phyloP scores from a whole-genome alignment of 2,113 vertebrate species.

The Silurus glanis region DNA sequence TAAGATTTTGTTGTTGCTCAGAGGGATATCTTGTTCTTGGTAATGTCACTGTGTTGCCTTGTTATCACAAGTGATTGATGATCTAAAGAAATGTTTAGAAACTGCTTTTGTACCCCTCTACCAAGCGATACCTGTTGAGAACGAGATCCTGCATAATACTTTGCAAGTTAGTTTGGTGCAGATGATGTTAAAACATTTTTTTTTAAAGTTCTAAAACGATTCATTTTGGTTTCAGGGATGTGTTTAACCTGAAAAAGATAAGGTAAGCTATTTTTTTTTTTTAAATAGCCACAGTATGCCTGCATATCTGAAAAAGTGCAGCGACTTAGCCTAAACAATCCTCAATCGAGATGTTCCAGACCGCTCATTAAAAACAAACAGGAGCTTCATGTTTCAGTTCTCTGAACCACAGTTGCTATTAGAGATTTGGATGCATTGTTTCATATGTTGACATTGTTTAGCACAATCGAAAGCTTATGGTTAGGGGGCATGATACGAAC shows the following conservation, averaged over 20 bases:
- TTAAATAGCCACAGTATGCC: neutral
- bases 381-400: neutral
- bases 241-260: too few relatives aligned
- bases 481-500: neutral
- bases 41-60: neutral
- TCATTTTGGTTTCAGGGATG: neutral
- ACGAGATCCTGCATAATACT: neutral
- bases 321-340: neutral
- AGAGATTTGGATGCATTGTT: constrained; percentile 15
- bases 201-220: neutral
- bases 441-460: constrained; percentile 31
- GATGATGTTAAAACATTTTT: too few relatives aligned
- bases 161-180: neutral
- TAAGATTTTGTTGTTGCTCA: neutral
- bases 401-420: constrained; percentile 25
- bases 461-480: neutral
- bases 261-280: neutral
- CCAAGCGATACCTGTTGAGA: neutral
- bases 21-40: neutral
- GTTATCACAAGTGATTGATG: neutral
- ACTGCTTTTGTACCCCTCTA: neutral
- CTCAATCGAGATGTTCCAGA: neutral
- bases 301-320: neutral
- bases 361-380: neutral
- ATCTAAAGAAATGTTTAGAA: neutral